Evolutionary conservation across 2,888 invertebrate species (phyloP).

Genomic region (Mythimna impura): DNA sequence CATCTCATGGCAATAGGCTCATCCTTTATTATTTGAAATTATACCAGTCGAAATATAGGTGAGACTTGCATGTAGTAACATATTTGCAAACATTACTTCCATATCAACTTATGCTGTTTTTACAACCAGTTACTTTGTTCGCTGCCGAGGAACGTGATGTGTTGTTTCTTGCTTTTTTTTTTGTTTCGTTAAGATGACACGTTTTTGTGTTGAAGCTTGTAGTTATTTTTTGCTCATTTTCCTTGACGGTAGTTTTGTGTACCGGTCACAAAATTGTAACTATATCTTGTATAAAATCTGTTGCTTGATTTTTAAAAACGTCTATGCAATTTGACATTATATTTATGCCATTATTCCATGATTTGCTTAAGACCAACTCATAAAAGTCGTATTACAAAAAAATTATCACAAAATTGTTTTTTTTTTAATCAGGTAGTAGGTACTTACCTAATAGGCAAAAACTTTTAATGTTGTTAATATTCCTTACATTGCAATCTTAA

Average conservation of each 20-base stretch:
- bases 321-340: background rate
- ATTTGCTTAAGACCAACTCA: background rate
- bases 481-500: background rate
- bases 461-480: background rate
- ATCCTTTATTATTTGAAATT: too few species aligned
- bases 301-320: background rate
- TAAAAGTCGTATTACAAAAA: background rate
- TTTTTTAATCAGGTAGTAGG: too few species aligned
- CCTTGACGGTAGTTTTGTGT: conserved; percentile 6
- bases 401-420: background rate
- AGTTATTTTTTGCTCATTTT: conserved; percentile 14
- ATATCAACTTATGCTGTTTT: conserved; percentile 25
- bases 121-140: conserved; percentile 19
- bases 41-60: background rate
- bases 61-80: background rate
- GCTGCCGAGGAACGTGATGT: conserved; percentile 28
- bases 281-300: background rate
- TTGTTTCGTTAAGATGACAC: conserved; percentile 2
- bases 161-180: conserved; percentile 17
- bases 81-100: conserved; percentile 19
- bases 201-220: background rate
- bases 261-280: background rate
- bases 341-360: background rate
- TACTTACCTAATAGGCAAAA: background rate
- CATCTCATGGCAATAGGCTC: too few species aligned